These are phyloP conservation scores for Nyctibius bracteatus DNA, from an alignment of 2,113 vertebrate genomes.

Conservation along the genomic window DNA sequence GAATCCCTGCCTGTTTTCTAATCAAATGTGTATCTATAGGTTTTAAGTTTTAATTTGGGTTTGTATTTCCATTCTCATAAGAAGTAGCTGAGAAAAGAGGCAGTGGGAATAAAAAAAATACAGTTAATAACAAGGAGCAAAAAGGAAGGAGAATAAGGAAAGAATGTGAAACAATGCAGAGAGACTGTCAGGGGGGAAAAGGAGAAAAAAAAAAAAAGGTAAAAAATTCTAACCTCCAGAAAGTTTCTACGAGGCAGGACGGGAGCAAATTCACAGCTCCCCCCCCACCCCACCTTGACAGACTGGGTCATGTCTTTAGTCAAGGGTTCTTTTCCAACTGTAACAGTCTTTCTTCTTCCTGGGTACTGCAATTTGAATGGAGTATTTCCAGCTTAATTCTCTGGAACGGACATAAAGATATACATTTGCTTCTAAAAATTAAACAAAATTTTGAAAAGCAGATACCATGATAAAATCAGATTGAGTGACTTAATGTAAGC, in stretches of 20 bases:
- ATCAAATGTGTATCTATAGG: neutral
- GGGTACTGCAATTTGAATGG: neutral
- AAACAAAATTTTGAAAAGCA: neutral
- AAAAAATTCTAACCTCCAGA: neutral
- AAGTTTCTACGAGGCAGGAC: neutral
- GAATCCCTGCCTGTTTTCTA: neutral
- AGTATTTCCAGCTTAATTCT: neutral
- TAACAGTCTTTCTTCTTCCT: neutral
- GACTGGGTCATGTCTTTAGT: neutral
- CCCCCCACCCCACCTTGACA: neutral
- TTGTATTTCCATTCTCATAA: neutral
- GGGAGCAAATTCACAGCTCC: neutral
- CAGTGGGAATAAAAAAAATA: neutral
- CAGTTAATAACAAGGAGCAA: neutral
- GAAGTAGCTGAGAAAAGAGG: neutral
- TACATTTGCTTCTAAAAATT: neutral
- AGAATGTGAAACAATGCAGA: neutral
- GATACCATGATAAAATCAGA: neutral
- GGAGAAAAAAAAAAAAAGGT: rapidly evolving
- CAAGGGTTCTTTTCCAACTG: neutral
- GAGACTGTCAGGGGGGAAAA: rapidly evolving
- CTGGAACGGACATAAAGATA: neutral
- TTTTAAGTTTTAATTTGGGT: neutral
- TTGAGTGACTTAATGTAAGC: neutral
- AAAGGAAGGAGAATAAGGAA: neutral